Evolutionary conservation across 1,140 invertebrate genomes (phyloP).

Genomic region (Zeugodacus cucurbitae): DNA sequence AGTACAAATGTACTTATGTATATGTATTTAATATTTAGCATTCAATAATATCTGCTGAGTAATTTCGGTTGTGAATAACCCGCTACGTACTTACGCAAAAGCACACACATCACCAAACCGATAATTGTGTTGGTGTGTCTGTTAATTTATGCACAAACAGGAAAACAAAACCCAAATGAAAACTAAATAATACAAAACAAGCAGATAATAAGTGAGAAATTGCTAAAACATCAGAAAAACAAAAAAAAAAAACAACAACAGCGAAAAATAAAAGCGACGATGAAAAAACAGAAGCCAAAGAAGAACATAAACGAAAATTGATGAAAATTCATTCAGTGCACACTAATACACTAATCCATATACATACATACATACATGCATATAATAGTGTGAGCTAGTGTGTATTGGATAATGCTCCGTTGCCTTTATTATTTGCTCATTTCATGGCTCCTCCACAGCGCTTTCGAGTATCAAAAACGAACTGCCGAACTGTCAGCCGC

Average conservation of each 20-base stretch:
- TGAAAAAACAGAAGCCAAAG: conserved; percentile 9
- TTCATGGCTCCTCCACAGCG: not conserved
- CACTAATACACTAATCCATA: not conserved
- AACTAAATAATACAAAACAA: not conserved
- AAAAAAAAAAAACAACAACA: too few species aligned
- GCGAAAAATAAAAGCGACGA: too few species aligned
- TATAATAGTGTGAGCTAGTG: not conserved
- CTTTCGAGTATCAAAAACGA: not conserved
- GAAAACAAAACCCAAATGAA: not conserved
- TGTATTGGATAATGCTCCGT: not conserved
- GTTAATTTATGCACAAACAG: not conserved
- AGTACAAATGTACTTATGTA: not conserved
- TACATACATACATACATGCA: not conserved
- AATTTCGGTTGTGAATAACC: conserved; percentile 28
- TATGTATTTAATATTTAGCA: not conserved
- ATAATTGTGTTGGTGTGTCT: not conserved
- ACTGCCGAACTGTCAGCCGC: not conserved
- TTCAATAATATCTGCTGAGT: conserved; percentile 12
- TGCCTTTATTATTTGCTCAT: not conserved
- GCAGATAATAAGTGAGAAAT: not conserved
- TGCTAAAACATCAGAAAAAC: not conserved
- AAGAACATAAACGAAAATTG: conserved; percentile 34
- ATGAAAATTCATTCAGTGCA: conserved; percentile 34
- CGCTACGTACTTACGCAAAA: conserved; percentile 33
- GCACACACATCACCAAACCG: not conserved